Conservation (phyloP, 2,797 vertebrate species). For the Cetoscarus ocellatus region DNA sequence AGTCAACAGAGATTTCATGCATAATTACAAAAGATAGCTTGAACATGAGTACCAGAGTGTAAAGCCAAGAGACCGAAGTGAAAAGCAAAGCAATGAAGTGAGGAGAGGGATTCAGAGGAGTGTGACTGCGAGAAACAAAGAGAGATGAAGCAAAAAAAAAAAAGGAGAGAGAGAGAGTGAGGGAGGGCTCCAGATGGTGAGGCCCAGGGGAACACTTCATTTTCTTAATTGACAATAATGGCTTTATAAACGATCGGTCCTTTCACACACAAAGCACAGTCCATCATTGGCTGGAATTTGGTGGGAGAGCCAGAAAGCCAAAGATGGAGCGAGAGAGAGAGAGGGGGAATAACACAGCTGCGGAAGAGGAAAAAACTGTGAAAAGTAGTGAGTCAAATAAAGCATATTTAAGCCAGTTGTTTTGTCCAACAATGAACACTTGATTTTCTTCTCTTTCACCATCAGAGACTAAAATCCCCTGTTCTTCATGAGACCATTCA, state of each 20-base stretch:
- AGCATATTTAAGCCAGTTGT: conserved; percentile 42
- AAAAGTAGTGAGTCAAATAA: conserved; percentile 53
- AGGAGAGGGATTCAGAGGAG: conserved; percentile 45
- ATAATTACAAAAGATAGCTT: conserved; percentile 21
- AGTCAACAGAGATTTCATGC: conserved; percentile 17
- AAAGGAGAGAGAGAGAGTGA: conserved; percentile 7
- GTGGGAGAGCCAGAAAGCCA: conserved; percentile 64
- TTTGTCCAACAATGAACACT: conserved; percentile 54
- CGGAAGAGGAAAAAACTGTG: conserved; percentile 36
- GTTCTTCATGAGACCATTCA: conserved; percentile 65
- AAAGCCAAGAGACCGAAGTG: conserved; percentile 28
- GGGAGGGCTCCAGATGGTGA: conserved; percentile 80
- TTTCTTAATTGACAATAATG: conserved; percentile 89
- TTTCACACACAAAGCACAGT: conserved; percentile 79
- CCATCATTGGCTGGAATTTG: conserved; percentile 80
- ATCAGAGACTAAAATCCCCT: conserved; percentile 63
- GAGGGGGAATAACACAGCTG: conserved; percentile 54
- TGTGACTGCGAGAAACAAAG: conserved; percentile 58
- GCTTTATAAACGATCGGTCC: conserved; percentile 84
- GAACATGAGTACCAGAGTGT: conserved; percentile 10
- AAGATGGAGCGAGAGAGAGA: conserved; percentile 41
- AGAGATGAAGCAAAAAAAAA: conserved; percentile 36
- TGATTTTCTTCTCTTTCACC: conserved; percentile 58
- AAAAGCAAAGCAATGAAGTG: conserved; percentile 33
- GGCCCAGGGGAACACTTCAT: conserved; percentile 85